These are phyloP conservation scores for Xenopus tropicalis DNA, from an alignment of 2,113 vertebrate genomes.

Conservation along the genomic window UCB_Xtro_10.0 CM004444.2:177607001-177607500, in stretches of 20 bases:
- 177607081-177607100: slow-evolving; percentile 13
- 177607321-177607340: slow-evolving; percentile 50
- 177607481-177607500: slow-evolving; percentile 8
- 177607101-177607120: neutral
- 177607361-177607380: neutral
- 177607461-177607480: slow-evolving; percentile 41
- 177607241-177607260: neutral
- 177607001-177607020: slow-evolving; percentile 86
- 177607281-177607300: slow-evolving; percentile 56
- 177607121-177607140: neutral
- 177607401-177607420: slow-evolving; percentile 6
- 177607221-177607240: slow-evolving; percentile 42
- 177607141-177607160: slow-evolving; percentile 3
- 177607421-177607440: slow-evolving; percentile 10
- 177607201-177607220: slow-evolving; percentile 44
- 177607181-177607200: neutral
- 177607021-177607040: slow-evolving; percentile 97
- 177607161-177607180: neutral
- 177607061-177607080: neutral
- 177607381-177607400: neutral
- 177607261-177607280: slow-evolving; percentile 49
- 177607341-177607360: neutral
- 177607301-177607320: slow-evolving; percentile 46
- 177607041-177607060: slow-evolving; percentile 86
- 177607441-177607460: slow-evolving; percentile 46